Conservation (phyloP, 1,140 invertebrate genomes). For the Hyphantria cunea region DNA sequence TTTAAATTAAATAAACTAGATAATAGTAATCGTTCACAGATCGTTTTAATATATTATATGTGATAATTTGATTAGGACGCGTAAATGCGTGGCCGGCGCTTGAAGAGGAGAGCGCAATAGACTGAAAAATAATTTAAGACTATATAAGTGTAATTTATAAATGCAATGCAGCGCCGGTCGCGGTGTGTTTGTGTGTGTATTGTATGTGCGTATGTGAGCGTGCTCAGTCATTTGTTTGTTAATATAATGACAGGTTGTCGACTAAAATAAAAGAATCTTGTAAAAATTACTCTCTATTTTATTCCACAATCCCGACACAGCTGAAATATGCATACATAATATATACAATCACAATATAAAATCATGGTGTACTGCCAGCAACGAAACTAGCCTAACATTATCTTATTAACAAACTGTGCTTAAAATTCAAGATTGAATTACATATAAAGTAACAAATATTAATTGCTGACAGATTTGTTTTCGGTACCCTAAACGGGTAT, state of each 20-base stretch:
- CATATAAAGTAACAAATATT: too few relatives aligned
- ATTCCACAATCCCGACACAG: slow-evolving; percentile 36
- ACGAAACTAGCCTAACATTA: background rate
- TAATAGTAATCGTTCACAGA: slow-evolving; percentile 79
- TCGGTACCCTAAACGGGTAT: too few relatives aligned
- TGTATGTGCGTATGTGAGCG: slow-evolving; percentile 79
- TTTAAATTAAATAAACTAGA: slow-evolving; percentile 79
- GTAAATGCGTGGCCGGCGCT: slow-evolving; percentile 78
- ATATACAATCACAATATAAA: too few relatives aligned
- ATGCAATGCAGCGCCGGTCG: slow-evolving; percentile 80
- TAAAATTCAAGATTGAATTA: too few relatives aligned
- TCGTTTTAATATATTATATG: slow-evolving; percentile 82
- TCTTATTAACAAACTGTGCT: too few relatives aligned
- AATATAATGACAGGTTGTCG: slow-evolving; percentile 81
- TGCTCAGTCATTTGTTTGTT: slow-evolving; percentile 82
- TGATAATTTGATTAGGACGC: slow-evolving; percentile 81
- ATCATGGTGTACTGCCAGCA: background rate
- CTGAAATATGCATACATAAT: background rate
- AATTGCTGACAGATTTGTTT: too few relatives aligned
- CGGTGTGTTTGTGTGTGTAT: slow-evolving; percentile 80
- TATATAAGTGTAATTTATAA: slow-evolving; percentile 81
- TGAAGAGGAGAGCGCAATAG: slow-evolving; percentile 81
- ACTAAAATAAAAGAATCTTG: slow-evolving; percentile 80
- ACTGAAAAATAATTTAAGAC: slow-evolving; percentile 81
- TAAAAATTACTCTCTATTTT: slow-evolving; percentile 69